Conservation (phyloP, 2,797 vertebrate genomes). For the Cyclura pinguis region DNA sequence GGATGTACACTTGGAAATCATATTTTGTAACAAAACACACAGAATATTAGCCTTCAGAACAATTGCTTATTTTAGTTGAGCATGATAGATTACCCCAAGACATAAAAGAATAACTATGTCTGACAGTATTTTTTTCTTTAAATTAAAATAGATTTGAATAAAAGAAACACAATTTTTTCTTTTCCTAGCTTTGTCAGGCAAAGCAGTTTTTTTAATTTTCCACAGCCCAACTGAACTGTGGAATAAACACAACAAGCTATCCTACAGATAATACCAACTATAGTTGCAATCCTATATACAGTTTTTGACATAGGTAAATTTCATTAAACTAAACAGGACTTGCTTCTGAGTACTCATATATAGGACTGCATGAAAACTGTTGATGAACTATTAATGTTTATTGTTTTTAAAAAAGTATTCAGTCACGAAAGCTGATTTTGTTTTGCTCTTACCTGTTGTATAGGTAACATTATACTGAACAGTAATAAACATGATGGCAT, state of each 20-base stretch:
- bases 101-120: background rate
- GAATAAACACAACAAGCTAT: background rate
- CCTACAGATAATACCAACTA: background rate
- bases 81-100: background rate
- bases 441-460: slow-evolving; percentile 77
- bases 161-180: background rate
- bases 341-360: background rate
- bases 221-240: background rate
- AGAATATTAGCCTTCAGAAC: background rate
- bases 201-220: background rate
- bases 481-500: slow-evolving; percentile 86
- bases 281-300: background rate
- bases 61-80: background rate
- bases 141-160: background rate
- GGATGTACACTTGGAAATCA: slow-evolving; percentile 7
- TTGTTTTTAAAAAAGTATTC: background rate
- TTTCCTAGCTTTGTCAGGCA: background rate
- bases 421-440: background rate
- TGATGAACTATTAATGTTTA: background rate
- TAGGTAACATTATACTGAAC: slow-evolving; percentile 89
- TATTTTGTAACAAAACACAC: background rate
- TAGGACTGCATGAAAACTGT: background rate
- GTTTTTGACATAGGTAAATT: background rate
- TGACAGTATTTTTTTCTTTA: background rate
- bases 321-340: background rate